Percentiles rank a stretch among this genome's conserved stretches.
phyloP scores from a whole-genome alignment of 2,113 vertebrate genomes.

The Morone saxatilis region DNA sequence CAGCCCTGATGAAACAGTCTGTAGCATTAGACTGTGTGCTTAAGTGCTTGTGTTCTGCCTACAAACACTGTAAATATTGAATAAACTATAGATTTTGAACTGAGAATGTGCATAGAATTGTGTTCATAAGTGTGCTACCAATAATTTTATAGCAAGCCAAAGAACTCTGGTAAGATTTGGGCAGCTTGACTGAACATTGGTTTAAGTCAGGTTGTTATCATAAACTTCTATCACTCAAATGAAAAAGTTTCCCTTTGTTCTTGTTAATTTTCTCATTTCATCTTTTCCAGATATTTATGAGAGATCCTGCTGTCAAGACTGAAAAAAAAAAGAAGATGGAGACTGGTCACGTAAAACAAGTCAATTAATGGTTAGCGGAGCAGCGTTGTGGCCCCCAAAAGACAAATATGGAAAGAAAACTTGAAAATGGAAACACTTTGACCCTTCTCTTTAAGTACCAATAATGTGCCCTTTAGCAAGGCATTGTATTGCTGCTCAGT shows the following conservation, averaged over 20 bases:
- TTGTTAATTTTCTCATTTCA: background rate
- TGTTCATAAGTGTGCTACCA: background rate
- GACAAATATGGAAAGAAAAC: background rate
- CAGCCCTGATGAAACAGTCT: slow-evolving; percentile 1
- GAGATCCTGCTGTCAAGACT: background rate
- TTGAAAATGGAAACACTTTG: background rate
- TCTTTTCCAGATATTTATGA: slow-evolving; percentile 62
- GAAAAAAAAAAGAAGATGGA: slow-evolving; percentile 12
- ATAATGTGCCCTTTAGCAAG: background rate
- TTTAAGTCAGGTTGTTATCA: background rate
- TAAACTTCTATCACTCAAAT: no score
- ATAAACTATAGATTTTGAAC: background rate
- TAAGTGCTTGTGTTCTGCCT: background rate
- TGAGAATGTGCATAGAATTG: background rate
- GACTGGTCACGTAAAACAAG: background rate
- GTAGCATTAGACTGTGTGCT: background rate
- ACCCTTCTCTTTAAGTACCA: background rate
- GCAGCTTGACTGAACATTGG: background rate
- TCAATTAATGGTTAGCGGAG: background rate
- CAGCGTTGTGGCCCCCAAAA: background rate
- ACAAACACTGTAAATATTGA: background rate
- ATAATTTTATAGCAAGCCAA: background rate
- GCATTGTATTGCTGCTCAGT: background rate
- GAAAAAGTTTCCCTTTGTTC: no score
- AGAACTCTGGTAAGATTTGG: background rate